phyloP scores from a whole-genome alignment of 2,113 vertebrate genomes.

The Xenus cinereus region DNA sequence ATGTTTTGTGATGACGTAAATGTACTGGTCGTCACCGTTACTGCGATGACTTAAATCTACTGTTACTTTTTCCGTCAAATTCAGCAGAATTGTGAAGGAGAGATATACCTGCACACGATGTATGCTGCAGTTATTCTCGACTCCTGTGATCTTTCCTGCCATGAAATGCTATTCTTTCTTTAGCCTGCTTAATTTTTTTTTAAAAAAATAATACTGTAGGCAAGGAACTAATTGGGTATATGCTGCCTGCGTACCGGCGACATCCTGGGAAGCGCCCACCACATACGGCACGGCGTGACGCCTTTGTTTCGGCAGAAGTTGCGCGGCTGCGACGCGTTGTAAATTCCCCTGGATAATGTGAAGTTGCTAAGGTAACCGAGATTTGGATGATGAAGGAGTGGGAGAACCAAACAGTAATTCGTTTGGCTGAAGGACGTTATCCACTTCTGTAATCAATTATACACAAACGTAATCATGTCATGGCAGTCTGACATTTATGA shows the following conservation, averaged over 20 bases:
- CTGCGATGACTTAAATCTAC: not conserved
- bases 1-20: not conserved
- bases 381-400: not conserved
- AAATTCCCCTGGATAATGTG: not conserved
- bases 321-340: not conserved
- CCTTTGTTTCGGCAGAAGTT: not conserved
- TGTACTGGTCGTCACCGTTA: not conserved
- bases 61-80: not conserved
- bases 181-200: not conserved
- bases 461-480: not conserved
- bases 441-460: not conserved
- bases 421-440: not conserved
- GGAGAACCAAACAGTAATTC: not conserved
- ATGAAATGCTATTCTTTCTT: not conserved
- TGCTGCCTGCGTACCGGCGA: accelerated
- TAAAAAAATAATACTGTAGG: not conserved
- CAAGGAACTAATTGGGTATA: no score
- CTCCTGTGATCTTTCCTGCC: not conserved
- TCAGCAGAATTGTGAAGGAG: not conserved
- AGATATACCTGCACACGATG: not conserved
- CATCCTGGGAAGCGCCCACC: not conserved
- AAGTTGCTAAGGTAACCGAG: not conserved
- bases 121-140: not conserved
- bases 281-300: accelerated
- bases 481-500: not conserved